Conservation (phyloP, 2,113 vertebrate species). For the Tachysurus vachellii region DNA sequence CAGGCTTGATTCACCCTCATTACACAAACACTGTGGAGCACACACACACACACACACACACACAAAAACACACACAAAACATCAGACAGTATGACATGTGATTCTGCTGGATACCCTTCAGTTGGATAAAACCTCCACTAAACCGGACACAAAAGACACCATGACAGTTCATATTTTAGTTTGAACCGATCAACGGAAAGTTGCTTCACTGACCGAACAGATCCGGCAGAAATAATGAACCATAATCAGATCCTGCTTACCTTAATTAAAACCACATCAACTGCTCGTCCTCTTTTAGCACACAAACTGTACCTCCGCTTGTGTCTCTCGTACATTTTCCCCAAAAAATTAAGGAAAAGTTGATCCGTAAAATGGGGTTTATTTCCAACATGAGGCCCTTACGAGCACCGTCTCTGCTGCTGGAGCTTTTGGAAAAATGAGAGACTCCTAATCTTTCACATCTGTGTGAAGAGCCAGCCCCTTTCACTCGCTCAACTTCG, state of each 20-base stretch:
- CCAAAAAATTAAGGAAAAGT: conserved; percentile 49
- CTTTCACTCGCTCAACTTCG: conserved; percentile 63
- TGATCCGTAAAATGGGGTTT: conserved; percentile 47
- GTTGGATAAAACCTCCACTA: neutral
- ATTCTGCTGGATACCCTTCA: neutral
- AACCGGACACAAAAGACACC: neutral
- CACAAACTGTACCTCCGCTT: conserved; percentile 93
- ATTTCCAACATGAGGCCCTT: conserved; percentile 70
- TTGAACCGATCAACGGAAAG: neutral
- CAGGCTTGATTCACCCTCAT: conserved; percentile 42
- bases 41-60: conserved; percentile 32
- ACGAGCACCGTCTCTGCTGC: conserved; percentile 35
- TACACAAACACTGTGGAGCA: conserved; percentile 45
- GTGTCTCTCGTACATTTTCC: conserved; percentile 94
- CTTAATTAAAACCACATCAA: conserved; percentile 95
- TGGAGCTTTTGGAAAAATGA: conserved; percentile 59
- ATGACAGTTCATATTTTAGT: neutral
- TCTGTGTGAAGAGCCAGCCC: conserved; percentile 70
- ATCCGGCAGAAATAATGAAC: neutral
- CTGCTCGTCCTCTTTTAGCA: conserved; percentile 85
- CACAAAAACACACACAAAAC: conserved; percentile 27
- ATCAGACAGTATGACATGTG: conserved; percentile 16
- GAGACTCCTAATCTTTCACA: conserved; percentile 69
- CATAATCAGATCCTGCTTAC: conserved; percentile 70
- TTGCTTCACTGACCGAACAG: neutral